These are phyloP conservation scores for Homarus americanus DNA, from an alignment of 1,140 invertebrate species.

Conservation along the genomic window DNA sequence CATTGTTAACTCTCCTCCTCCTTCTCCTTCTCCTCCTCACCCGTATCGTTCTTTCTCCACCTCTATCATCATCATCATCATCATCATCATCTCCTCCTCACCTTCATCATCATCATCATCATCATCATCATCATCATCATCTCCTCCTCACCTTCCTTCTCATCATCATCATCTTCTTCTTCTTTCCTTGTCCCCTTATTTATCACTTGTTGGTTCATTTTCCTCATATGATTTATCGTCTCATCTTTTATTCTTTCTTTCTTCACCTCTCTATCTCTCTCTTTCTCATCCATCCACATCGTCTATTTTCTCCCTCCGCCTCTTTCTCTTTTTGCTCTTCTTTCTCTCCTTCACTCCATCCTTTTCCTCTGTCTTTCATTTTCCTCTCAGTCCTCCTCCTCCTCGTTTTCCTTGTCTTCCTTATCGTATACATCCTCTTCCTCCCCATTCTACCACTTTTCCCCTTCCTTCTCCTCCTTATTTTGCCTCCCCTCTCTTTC, in stretches of 20 bases:
- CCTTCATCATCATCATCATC: not conserved
- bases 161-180: not conserved
- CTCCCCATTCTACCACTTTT: too few species aligned
- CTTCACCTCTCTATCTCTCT: not conserved
- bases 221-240: too few species aligned
- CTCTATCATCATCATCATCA: not conserved
- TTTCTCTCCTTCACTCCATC: not conserved
- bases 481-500: too few species aligned
- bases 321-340: not conserved
- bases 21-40: not conserved
- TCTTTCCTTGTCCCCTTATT: not conserved
- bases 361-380: not conserved
- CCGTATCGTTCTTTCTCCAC: too few species aligned
- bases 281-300: not conserved
- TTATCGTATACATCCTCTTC: not conserved
- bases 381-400: too few species aligned
- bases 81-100: not conserved
- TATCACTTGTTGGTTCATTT: not conserved
- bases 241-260: not conserved
- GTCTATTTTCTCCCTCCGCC: constrained; percentile 8
- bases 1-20: not conserved
- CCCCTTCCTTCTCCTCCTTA: too few species aligned
- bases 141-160: not conserved
- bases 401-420: not conserved
- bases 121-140: not conserved